These are phyloP conservation scores for Rhynchomys soricoides DNA, from an alignment of 2,113 vertebrate species.

Conservation along the genomic window DNA sequence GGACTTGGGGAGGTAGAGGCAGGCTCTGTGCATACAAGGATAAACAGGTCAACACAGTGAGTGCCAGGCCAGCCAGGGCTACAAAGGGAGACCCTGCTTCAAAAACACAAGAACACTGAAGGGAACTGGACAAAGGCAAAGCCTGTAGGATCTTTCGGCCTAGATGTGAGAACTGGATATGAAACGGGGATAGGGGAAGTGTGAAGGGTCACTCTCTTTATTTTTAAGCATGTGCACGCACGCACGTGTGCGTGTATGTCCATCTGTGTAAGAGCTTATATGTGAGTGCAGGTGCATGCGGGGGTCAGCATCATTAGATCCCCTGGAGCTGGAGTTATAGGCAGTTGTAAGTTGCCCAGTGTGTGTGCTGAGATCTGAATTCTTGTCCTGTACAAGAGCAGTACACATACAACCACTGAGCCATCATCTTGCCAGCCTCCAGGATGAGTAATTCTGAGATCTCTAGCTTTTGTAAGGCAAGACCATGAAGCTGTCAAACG, in stretches of 20 bases:
- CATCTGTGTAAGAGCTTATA: background rate
- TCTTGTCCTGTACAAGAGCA: background rate
- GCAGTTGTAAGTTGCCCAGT: background rate
- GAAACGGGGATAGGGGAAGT: background rate
- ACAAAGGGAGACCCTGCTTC: background rate
- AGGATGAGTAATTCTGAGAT: background rate
- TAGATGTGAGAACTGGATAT: background rate
- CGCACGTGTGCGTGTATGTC: background rate
- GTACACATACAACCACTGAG: background rate
- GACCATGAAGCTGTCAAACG: background rate
- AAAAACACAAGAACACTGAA: background rate
- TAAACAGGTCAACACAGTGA: too few species aligned
- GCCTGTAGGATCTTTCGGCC: background rate
- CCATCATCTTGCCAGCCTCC: background rate
- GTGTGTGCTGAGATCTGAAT: background rate
- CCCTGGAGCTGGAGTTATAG: background rate
- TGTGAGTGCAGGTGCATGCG: background rate
- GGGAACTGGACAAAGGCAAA: background rate
- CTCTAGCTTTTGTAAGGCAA: background rate
- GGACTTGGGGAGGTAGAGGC: background rate
- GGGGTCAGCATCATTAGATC: background rate
- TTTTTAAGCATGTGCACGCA: background rate
- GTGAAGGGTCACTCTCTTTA: background rate
- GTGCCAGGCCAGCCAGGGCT: background rate
- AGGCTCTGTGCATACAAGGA: background rate